Evolutionary conservation across 2,797 vertebrate species (phyloP), one percentile per base, ranked within the genome.

Genomic region (Cryptoblepharus egeriae): DNA sequence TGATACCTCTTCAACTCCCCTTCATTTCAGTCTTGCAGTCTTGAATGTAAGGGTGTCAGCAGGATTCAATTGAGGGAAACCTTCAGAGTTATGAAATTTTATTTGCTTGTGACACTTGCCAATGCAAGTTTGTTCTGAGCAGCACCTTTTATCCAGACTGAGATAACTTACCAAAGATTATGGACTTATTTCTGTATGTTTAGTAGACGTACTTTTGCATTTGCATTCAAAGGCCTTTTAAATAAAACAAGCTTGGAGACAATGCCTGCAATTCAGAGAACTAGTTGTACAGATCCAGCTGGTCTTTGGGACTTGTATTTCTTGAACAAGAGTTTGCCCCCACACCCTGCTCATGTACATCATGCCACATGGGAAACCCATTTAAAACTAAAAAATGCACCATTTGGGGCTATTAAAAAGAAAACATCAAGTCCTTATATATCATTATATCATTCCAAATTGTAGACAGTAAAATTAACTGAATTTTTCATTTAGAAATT

Each of bases 31-130:
- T 4, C 30, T 22, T 20, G 35, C 6, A 75, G 28, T 18, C 26
- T 15, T 57, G 45, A 77, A 70, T 70, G 52, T 77, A 65, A 32
- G n/a, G 32, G 16, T 68, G 10, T 79, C 67, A 60, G 35, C 73
- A 60, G 28, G 42, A 70, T 79, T 79, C 55, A 16, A 39, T 60
- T 79, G 67, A n/a, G 28, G 18, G 55, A 79, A 61, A 45, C n/a
- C 28, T 71, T 79, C 28, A 79, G 26, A 58, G 37, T 3, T 32
- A 11, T 70, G 61, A 71, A 71, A 45, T 12, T n/a, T 63, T 80
- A 55, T 45, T 30, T 39, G 72, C 10, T 49, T 26, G 49, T 55
- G 30, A 8, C 22, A 32, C 13, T 64, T 60, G 30, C 32, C 32
- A 64, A 73, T 13, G 11, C 61, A n/a, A 35, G 16, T 39, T 64